A percentile compares a stretch with the other conserved stretches of the same genome.
These are phyloP conservation scores for Arothron firmamentum DNA, from an alignment of 2,113 vertebrate species.

Conservation along the genomic window DNA sequence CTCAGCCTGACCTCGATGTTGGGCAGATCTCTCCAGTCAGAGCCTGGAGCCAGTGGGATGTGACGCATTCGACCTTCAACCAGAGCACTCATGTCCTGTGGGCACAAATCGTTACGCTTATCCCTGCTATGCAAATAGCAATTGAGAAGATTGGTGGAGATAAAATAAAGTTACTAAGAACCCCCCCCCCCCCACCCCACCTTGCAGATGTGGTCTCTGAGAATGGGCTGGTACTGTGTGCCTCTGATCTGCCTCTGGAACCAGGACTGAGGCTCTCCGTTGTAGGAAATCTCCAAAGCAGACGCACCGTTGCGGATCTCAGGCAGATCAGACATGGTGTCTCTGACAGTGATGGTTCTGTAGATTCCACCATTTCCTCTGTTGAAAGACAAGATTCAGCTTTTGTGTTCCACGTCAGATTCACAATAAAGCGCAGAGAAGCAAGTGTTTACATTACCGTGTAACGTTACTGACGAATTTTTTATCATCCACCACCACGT, in stretches of 20 bases:
- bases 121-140: background rate
- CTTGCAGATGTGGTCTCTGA: slow-evolving; percentile 97
- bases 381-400: background rate
- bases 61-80: slow-evolving; percentile 94
- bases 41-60: slow-evolving; percentile 90
- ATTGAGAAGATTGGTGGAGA: too few relatives aligned
- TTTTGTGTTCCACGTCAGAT: background rate
- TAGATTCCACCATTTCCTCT: slow-evolving; percentile 89
- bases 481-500: slow-evolving; percentile 90
- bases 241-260: slow-evolving; percentile 96
- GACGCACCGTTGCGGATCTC: slow-evolving; percentile 91
- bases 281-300: slow-evolving; percentile 89
- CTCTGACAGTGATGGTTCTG: slow-evolving; percentile 93
- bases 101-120: background rate
- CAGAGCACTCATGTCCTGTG: slow-evolving; percentile 92
- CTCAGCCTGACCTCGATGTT: slow-evolving; percentile 88
- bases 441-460: slow-evolving; percentile 66
- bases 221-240: slow-evolving; percentile 95
- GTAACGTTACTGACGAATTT: slow-evolving; percentile 92
- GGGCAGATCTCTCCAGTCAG: slow-evolving; percentile 93
- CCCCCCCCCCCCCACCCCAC: slow-evolving; percentile 78
- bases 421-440: background rate
- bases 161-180: too few relatives aligned
- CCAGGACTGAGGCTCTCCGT: slow-evolving; percentile 96
- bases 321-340: slow-evolving; percentile 94